Evolutionary conservation across 2,888 invertebrate species (phyloP).

Genomic region (Caenorhabditis sp.): DNA sequence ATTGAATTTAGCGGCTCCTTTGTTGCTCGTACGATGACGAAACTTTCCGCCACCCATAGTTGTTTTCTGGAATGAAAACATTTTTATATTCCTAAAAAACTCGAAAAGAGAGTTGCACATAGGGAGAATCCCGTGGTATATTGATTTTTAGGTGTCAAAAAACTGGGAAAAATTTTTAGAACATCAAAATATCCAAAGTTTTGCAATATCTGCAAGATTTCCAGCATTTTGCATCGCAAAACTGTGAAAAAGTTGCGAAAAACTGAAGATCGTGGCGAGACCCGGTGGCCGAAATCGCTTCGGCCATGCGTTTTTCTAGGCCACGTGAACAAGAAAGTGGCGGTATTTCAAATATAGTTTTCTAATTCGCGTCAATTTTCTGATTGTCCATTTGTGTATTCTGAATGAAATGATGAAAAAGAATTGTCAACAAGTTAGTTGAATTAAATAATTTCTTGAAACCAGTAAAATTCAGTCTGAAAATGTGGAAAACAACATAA

Average conservation of each 20-base stretch:
- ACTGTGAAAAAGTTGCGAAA: not conserved
- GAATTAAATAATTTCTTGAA: no score
- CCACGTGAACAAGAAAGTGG: not conserved
- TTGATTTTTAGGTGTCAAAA: not conserved
- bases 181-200: not conserved
- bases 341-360: slow-evolving; percentile 6
- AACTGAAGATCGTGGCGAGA: slow-evolving; percentile 28
- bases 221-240: not conserved
- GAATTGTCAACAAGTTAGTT: no score
- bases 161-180: not conserved
- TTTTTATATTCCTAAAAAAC: not conserved
- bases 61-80: not conserved
- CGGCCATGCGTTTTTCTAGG: slow-evolving; percentile 6
- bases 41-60: slow-evolving; percentile 55
- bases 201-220: not conserved
- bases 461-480: no score
- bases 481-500: no score
- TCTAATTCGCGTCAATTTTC: not conserved
- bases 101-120: no score
- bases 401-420: no score
- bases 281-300: slow-evolving; percentile 19
- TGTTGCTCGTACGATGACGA: slow-evolving; percentile 50
- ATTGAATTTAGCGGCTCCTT: slow-evolving; percentile 41
- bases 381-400: no score
- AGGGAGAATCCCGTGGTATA: no score